These are phyloP conservation scores for Anas platyrhynchos DNA, from an alignment of 2,113 vertebrate genomes.

Conservation along the genomic window DNA sequence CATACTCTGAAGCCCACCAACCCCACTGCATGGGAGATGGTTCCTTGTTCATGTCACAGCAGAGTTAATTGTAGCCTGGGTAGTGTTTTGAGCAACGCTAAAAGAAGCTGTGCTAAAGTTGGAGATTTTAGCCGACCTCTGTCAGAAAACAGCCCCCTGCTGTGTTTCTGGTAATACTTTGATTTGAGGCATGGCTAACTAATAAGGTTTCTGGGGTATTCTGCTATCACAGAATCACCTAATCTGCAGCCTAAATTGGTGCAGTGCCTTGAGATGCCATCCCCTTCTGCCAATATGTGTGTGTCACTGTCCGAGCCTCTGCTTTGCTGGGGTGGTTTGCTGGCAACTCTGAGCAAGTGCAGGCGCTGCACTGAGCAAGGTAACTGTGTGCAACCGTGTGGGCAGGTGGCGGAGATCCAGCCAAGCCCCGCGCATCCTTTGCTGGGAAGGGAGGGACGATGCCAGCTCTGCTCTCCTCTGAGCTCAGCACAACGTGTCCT, in stretches of 20 bases:
- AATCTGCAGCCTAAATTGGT: conserved; percentile 19
- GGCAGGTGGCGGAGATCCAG: neutral
- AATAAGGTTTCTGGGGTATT: conserved; percentile 6
- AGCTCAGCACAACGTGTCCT: neutral
- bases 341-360: neutral
- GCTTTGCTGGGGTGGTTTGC: neutral
- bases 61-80: neutral
- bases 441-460: neutral
- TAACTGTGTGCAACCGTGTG: neutral
- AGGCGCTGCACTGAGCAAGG: neutral
- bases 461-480: neutral
- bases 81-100: neutral
- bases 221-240: neutral
- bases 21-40: neutral
- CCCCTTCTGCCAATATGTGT: neutral
- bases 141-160: conserved; percentile 14
- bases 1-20: neutral
- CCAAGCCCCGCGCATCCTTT: neutral
- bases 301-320: neutral
- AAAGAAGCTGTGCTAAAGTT: conserved; percentile 25
- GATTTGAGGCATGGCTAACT: conserved; percentile 8
- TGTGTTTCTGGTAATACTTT: conserved; percentile 9
- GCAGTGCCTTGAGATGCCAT: neutral
- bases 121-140: neutral
- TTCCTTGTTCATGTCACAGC: neutral